Conservation (phyloP, 2,888 invertebrate species). For the Hydropsyche betteni region DNA sequence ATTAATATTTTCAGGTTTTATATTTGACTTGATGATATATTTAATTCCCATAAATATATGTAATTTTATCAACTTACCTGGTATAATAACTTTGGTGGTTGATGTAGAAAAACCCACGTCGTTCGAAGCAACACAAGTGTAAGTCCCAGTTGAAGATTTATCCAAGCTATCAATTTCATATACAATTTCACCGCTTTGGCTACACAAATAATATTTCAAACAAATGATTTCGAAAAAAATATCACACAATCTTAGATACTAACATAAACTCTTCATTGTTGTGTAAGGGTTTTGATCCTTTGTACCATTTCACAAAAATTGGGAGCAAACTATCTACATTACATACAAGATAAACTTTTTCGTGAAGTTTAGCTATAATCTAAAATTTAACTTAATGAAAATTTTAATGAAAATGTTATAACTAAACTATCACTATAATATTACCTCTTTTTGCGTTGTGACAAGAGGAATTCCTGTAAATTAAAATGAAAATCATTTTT, state of each 20-base stretch:
- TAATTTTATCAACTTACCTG: neutral
- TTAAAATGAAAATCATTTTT: neutral
- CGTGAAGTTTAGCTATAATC: neutral
- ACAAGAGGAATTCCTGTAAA: no score
- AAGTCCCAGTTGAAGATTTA: neutral
- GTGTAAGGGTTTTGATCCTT: neutral
- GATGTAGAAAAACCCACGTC: neutral
- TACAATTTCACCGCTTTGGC: neutral
- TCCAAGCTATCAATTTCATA: neutral
- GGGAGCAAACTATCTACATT: neutral
- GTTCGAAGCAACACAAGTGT: constrained; percentile 6
- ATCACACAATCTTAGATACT: neutral
- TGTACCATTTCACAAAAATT: neutral
- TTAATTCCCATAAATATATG: no score
- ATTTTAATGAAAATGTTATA: no score
- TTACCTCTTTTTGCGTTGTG: no score
- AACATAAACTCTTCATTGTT: neutral
- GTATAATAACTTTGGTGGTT: neutral
- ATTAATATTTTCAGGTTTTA: no score
- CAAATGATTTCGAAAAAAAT: neutral
- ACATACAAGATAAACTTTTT: neutral
- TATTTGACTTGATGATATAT: no score
- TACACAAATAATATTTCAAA: neutral
- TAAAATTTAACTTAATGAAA: neutral
- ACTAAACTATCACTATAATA: no score